Evolutionary conservation across 2,888 invertebrate species (phyloP).

Genomic region (Poecilobothrus nobilitatus): DNA sequence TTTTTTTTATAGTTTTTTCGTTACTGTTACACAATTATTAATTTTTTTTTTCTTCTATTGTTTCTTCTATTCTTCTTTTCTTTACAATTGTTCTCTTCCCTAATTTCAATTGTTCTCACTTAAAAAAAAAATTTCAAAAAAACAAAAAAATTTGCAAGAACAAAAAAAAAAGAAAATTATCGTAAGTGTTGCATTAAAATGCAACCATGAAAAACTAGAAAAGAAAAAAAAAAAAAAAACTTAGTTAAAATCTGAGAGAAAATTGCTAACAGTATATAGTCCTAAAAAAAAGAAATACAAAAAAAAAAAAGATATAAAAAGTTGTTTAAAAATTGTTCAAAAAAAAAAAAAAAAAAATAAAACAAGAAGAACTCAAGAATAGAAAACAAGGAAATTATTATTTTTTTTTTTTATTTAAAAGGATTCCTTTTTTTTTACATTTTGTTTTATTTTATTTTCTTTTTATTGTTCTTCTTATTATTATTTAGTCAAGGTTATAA

Average conservation of each 20-base stretch:
- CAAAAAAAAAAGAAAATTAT: not conserved
- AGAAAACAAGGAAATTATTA: not conserved
- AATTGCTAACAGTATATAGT: no score
- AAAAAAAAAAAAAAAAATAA: not conserved
- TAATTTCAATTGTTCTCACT: slow-evolving; percentile 6
- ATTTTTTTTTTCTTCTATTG: not conserved
- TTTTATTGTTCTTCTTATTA: no score
- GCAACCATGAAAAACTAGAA: not conserved
- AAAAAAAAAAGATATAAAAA: not conserved
- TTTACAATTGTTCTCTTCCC: not conserved
- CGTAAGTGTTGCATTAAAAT: slow-evolving; percentile 4
- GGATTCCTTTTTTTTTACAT: no score
- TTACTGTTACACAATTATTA: not conserved
- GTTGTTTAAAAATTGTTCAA: no score
- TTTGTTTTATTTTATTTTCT: no score
- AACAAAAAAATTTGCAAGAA: not conserved
- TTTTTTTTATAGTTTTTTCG: not conserved
- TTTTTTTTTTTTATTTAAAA: not conserved
- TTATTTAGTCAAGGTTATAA: no score
- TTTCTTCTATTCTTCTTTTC: not conserved
- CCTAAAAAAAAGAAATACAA: not conserved
- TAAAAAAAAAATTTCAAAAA: not conserved
- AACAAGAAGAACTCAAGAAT: not conserved
- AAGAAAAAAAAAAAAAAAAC: not conserved
- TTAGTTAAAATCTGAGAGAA: not conserved